Percentiles rank a stretch among this genome's conserved stretches.
Evolutionary conservation across 2,113 vertebrate species (phyloP).

Genomic region (Erythrocercus mccallii): DNA sequence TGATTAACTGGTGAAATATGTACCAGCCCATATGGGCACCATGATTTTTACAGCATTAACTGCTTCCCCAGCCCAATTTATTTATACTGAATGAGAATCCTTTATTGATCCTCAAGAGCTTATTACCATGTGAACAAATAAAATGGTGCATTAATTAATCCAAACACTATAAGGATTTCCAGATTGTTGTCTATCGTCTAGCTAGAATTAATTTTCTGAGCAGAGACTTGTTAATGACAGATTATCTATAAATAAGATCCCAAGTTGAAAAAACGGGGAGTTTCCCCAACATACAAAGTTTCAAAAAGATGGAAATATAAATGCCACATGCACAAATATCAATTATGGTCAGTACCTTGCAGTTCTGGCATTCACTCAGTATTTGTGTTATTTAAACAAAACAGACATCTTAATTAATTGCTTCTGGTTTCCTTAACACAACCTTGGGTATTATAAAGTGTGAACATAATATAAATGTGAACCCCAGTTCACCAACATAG

Average conservation of each 20-base stretch:
- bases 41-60: background rate
- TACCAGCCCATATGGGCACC: background rate
- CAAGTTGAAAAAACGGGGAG: background rate
- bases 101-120: conserved; percentile 19
- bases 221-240: background rate
- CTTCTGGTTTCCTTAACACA: background rate
- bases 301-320: background rate
- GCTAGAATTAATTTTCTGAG: background rate
- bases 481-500: background rate
- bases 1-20: background rate
- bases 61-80: background rate
- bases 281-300: background rate
- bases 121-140: conserved; percentile 6
- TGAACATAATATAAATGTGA: background rate
- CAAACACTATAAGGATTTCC: background rate
- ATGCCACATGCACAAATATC: background rate
- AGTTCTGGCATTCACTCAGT: background rate
- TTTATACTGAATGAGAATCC: conserved; percentile 23
- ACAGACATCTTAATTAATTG: background rate
- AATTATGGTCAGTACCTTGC: background rate
- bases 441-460: background rate
- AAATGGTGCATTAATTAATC: conserved; percentile 14
- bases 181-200: background rate
- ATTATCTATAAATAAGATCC: background rate
- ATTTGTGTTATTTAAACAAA: background rate